These are phyloP conservation scores for Dolichallabes microphthalmus DNA, from an alignment of 2,113 vertebrate genomes.

Conservation along the genomic window DNA sequence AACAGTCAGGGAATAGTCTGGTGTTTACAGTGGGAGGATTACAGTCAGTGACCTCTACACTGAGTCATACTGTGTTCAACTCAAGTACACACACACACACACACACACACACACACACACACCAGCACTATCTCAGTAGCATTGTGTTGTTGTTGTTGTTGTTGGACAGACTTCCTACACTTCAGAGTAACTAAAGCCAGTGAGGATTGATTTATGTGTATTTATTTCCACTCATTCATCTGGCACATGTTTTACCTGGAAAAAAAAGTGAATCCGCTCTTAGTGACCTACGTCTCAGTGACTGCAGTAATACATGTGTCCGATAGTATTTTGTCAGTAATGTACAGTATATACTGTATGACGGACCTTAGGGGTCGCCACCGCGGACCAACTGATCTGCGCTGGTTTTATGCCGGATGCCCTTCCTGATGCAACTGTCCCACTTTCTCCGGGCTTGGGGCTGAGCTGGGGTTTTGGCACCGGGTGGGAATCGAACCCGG, in stretches of 20 bases:
- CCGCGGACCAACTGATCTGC: no score
- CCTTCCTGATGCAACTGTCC: no score
- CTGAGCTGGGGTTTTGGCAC: no score
- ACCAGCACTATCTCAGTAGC: not conserved
- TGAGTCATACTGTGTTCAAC: slow-evolving; percentile 7
- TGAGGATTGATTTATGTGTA: not conserved
- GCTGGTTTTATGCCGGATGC: no score
- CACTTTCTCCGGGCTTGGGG: no score
- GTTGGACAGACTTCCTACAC: no score
- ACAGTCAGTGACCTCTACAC: slow-evolving; percentile 6
- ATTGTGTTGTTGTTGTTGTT: not conserved
- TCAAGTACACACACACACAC: slow-evolving; percentile 8
- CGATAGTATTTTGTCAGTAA: not conserved
- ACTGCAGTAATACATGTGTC: not conserved
- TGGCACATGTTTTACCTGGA: not conserved
- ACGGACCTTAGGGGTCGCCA: no score
- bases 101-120: slow-evolving; percentile 3
- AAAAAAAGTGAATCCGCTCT: not conserved
- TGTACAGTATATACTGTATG: no score
- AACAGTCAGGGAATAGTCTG: slow-evolving; percentile 13
- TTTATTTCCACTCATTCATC: not conserved
- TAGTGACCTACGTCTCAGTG: no score
- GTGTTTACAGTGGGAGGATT: slow-evolving; percentile 25
- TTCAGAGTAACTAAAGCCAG: no score
- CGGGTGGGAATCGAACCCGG: no score